Percentiles rank a stretch among this genome's conserved stretches.
Evolutionary conservation across 2,888 invertebrate species (phyloP).

Genomic region (Tolmerus cingulatus): DNA sequence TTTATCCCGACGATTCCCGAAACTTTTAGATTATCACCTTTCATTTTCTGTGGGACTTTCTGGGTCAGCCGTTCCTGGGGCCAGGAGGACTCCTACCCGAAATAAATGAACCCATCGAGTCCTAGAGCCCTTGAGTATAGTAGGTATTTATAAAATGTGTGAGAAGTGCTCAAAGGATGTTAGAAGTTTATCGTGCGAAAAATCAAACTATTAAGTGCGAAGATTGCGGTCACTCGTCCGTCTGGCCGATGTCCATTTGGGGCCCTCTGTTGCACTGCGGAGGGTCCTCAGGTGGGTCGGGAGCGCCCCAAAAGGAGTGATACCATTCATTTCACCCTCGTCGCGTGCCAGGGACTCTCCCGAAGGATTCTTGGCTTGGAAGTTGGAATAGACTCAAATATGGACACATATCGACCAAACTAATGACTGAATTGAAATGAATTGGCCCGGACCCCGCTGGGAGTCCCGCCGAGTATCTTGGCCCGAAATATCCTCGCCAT

Average conservation of each 20-base stretch:
- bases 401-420: background rate
- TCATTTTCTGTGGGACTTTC: background rate
- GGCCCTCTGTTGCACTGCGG: background rate
- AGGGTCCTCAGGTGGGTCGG: background rate
- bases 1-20: background rate
- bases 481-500: background rate
- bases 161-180: background rate
- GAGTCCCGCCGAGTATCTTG: background rate
- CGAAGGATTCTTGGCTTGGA: background rate
- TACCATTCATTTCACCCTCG: background rate
- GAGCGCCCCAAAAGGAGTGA: background rate
- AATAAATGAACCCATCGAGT: background rate
- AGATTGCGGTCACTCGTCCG: background rate
- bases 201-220: background rate
- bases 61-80: background rate
- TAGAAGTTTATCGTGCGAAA: background rate
- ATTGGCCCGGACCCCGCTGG: background rate
- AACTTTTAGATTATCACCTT: background rate
- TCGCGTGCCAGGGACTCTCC: background rate
- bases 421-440: background rate
- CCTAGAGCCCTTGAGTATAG: background rate
- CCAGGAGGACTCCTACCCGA: background rate
- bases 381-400: background rate
- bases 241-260: background rate
- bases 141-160: background rate